phyloP scores from a whole-genome alignment of 1,140 invertebrate species.

The Luehdorfia chinensis region DNA sequence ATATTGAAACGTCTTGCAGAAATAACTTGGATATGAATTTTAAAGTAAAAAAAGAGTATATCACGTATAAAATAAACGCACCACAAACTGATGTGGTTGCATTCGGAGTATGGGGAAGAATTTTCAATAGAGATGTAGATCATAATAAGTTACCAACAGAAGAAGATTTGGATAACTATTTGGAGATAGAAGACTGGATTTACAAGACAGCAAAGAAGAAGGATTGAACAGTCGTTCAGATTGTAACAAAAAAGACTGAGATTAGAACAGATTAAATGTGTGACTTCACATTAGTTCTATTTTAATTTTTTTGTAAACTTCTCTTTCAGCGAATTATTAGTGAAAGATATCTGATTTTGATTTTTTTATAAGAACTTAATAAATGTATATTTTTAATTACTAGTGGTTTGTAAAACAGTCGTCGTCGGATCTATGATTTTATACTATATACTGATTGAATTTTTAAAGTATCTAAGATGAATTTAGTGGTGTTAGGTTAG shows the following conservation, averaged over 20 bases:
- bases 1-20: constrained; percentile 11
- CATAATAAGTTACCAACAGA: constrained; percentile 25
- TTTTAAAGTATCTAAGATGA: too few species aligned
- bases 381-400: too few species aligned
- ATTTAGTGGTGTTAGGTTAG: too few species aligned
- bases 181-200: constrained; percentile 43
- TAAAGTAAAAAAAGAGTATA: constrained; percentile 14
- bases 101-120: constrained; percentile 51
- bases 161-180: constrained; percentile 35
- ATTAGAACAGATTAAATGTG: too few species aligned
- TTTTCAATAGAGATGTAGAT: constrained; percentile 41
- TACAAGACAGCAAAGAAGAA: constrained; percentile 23
- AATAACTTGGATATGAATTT: constrained; percentile 12
- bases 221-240: neutral
- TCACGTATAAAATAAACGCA: constrained; percentile 28
- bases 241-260: constrained; percentile 5
- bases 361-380: too few species aligned
- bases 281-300: too few species aligned
- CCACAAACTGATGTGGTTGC: constrained; percentile 42
- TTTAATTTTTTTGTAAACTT: too few species aligned
- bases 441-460: too few species aligned
- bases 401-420: too few species aligned
- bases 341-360: too few species aligned
- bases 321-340: too few species aligned
- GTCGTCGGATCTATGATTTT: too few species aligned